phyloP scores from a whole-genome alignment of 2,113 vertebrate genomes.

The Microcebus griseorufus region DNA sequence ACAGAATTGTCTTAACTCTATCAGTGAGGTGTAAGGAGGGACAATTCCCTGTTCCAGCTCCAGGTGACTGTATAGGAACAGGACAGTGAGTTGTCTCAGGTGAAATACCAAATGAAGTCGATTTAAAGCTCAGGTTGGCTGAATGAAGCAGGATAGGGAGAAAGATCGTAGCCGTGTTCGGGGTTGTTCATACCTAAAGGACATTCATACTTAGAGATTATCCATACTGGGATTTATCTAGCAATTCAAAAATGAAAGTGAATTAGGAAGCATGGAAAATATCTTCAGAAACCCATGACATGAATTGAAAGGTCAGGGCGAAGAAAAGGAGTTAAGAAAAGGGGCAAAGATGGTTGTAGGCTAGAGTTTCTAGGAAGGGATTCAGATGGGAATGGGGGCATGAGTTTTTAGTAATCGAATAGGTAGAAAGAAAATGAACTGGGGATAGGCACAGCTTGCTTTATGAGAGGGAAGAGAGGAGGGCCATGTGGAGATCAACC shows the following conservation, averaged over 20 bases:
- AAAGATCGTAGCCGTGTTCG: rapidly evolving
- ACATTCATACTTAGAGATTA: neutral
- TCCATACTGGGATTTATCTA: neutral
- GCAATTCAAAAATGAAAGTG: neutral
- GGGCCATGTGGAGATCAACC: neutral
- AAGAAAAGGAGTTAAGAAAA: neutral
- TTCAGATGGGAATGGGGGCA: neutral
- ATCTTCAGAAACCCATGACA: neutral
- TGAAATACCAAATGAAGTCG: neutral
- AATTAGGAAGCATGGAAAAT: neutral
- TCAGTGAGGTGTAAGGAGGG: neutral
- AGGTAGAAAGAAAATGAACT: neutral
- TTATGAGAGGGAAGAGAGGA: neutral
- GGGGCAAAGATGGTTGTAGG: neutral
- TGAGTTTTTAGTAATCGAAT: neutral
- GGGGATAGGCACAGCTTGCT: neutral
- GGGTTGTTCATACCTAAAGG: no score
- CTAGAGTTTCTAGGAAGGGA: neutral
- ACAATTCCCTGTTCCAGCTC: neutral
- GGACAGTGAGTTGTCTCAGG: no score
- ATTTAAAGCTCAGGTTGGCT: neutral
- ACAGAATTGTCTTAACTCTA: neutral
- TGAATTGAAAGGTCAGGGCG: neutral
- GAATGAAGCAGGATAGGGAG: neutral
- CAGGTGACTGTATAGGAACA: rapidly evolving